These are phyloP conservation scores for Danio rerio DNA, from an alignment of 2,113 vertebrate species.

Conservation along the genomic window GRCz12tu NC_133177.1:17590001-17590500, in stretches of 20 bases:
- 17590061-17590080: background rate
- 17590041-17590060: conserved; percentile 83
- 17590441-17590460: conserved; percentile 6
- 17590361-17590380: background rate
- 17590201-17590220: too few species aligned
- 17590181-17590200: too few species aligned
- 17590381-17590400: background rate
- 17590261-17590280: too few species aligned
- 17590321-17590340: conserved; percentile 7
- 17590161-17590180: too few species aligned
- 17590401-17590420: conserved; percentile 1
- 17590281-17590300: background rate
- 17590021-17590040: conserved; percentile 94
- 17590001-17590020: conserved; percentile 90
- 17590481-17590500: background rate
- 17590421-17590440: background rate
- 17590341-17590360: background rate
- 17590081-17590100: background rate
- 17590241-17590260: background rate
- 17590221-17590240: too few species aligned
- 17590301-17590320: background rate
- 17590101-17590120: background rate
- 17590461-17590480: conserved; percentile 1
- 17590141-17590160: too few species aligned
- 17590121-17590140: too few species aligned